Conservation (phyloP, 2,113 vertebrate genomes). For the Rana temporaria region DNA sequence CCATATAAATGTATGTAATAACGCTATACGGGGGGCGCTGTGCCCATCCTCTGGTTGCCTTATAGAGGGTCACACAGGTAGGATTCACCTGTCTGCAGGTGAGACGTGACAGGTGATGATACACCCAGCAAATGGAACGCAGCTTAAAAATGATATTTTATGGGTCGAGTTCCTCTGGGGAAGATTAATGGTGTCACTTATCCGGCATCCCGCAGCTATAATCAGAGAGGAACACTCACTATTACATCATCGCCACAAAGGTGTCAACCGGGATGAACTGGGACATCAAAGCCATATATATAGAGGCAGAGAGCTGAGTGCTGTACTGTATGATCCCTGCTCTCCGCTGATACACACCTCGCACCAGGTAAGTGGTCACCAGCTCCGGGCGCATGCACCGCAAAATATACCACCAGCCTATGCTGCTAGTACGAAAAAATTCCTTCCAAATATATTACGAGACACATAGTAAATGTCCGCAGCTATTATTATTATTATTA, state of each 20-base stretch:
- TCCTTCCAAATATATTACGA: too few species aligned
- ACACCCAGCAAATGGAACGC: neutral
- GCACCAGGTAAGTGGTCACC: conserved; percentile 17
- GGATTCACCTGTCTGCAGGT: too few species aligned
- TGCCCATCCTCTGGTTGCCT: neutral
- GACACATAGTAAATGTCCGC: too few species aligned
- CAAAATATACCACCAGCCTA: too few species aligned
- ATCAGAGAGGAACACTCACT: conserved; percentile 18
- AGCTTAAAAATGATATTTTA: conserved; percentile 25
- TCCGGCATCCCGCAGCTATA: conserved; percentile 24
- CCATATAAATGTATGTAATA: too few species aligned
- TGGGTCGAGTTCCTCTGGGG: conserved; percentile 7
- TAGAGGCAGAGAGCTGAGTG: neutral
- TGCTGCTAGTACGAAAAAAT: neutral
- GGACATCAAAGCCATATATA: conserved; percentile 16
- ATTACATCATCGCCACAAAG: conserved; percentile 27
- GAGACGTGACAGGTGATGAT: neutral
- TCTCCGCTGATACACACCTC: neutral
- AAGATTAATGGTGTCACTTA: conserved; percentile 38
- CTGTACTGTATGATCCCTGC: conserved; percentile 43
- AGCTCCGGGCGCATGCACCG: neutral
- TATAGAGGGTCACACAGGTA: too few species aligned
- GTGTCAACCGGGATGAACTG: conserved; percentile 22
- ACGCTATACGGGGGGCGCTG: neutral
- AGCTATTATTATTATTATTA: too few species aligned